Evolutionary conservation across 2,888 invertebrate genomes (phyloP).

Genomic region (Plagodis dolabraria): DNA sequence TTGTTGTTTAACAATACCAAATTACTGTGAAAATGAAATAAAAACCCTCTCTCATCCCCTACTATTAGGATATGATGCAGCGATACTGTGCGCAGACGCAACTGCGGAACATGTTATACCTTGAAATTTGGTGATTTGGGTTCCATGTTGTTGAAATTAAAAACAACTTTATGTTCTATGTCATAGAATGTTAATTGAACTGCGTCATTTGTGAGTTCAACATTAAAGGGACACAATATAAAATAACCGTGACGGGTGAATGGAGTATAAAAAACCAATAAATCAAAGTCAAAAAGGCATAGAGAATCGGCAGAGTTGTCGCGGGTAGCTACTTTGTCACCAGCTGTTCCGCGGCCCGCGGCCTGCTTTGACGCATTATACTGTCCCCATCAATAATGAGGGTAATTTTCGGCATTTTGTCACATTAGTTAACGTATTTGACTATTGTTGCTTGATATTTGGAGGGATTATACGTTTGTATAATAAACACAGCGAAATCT

Average conservation of each 20-base stretch:
- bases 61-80: conserved; percentile 83
- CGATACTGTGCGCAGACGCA: conserved; percentile 78
- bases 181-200: conserved; percentile 40
- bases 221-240: conserved; percentile 63
- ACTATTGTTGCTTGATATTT: conserved; percentile 65
- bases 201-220: conserved; percentile 33
- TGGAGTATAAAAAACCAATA: conserved; percentile 83
- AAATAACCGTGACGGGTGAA: conserved; percentile 81
- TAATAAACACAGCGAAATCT: conserved; percentile 15
- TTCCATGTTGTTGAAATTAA: conserved; percentile 36
- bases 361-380: conserved; percentile 62
- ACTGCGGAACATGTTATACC: conserved; percentile 58
- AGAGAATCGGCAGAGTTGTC: conserved; percentile 78
- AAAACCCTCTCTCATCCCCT: conserved; percentile 80
- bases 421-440: conserved; percentile 78
- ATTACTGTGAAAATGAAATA: conserved; percentile 83
- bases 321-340: conserved; percentile 75
- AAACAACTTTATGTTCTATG: conserved; percentile 38
- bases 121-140: conserved; percentile 47
- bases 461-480: conserved; percentile 46
- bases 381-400: conserved; percentile 81
- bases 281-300: conserved; percentile 86
- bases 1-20: conserved; percentile 77
- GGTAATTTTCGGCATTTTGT: conserved; percentile 82
- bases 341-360: conserved; percentile 68